These are phyloP conservation scores for Callyntrura sp. DNA, from an alignment of 2,888 invertebrate genomes.

Conservation along the genomic window DNA sequence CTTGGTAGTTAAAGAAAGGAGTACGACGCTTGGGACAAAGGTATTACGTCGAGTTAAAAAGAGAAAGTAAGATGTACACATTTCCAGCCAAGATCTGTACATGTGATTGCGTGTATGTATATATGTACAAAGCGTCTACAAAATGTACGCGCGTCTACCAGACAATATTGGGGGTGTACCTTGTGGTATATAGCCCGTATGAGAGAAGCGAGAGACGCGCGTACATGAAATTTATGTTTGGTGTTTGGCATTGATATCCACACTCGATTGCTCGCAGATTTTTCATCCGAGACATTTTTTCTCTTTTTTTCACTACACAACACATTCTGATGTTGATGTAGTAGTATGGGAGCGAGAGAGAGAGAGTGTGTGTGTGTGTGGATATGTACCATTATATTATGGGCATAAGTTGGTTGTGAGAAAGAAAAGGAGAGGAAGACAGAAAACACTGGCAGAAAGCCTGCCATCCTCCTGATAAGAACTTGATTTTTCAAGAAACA, in stretches of 20 bases:
- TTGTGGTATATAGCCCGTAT: background rate
- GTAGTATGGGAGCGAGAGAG: too few relatives aligned
- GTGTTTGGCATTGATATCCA: constrained; percentile 84
- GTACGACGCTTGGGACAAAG: constrained; percentile 46
- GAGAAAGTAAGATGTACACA: constrained; percentile 74
- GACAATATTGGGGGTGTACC: too few relatives aligned
- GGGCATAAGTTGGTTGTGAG: constrained; percentile 33
- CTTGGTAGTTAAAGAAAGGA: constrained; percentile 41
- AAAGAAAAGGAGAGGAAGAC: constrained; percentile 78
- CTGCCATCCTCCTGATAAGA: constrained; percentile 84
- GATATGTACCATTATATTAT: background rate
- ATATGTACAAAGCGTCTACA: constrained; percentile 1
- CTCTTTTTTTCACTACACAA: constrained; percentile 74
- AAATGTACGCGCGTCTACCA: background rate
- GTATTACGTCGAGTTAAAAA: constrained; percentile 50
- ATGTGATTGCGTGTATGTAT: constrained; percentile 32
- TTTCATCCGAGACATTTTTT: constrained; percentile 84
- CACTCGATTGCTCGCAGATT: constrained; percentile 84
- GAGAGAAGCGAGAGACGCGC: constrained; percentile 73
- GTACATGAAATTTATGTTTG: constrained; percentile 84
- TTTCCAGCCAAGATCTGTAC: constrained; percentile 52
- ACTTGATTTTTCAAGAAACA: constrained; percentile 84
- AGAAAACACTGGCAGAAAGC: constrained; percentile 84
- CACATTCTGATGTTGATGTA: constrained; percentile 60
- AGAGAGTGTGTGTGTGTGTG: background rate